These are phyloP conservation scores for Rhogogaster chlorosoma DNA, from an alignment of 2,888 invertebrate genomes.

Conservation along the genomic window DNA sequence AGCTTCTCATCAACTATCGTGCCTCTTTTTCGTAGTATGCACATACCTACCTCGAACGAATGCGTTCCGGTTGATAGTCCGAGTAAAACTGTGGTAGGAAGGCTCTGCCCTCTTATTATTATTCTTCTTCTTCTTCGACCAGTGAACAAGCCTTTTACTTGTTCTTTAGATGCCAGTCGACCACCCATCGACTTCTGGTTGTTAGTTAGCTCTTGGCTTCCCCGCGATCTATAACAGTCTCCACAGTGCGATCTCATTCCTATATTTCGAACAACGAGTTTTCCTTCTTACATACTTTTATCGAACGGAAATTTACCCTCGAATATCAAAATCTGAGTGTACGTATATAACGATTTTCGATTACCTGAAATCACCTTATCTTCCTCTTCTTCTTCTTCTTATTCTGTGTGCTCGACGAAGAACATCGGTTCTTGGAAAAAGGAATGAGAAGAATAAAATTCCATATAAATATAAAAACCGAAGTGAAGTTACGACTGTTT, in stretches of 20 bases:
- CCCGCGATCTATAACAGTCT: background rate
- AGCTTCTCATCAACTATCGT: background rate
- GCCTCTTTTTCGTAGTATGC: slow-evolving; percentile 7
- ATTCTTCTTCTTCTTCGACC: slow-evolving; percentile 16
- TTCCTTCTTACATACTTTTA: too few relatives aligned
- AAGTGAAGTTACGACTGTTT: too few relatives aligned
- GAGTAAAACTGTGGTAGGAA: background rate
- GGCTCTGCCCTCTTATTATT: background rate
- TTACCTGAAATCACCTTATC: too few relatives aligned
- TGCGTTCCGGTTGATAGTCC: slow-evolving; percentile 46
- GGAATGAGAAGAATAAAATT: background rate
- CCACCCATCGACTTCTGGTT: slow-evolving; percentile 30
- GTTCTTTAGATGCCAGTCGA: slow-evolving; percentile 28
- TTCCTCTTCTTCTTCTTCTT: too few relatives aligned
- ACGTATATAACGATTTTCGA: background rate
- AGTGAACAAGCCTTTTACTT: slow-evolving; percentile 47
- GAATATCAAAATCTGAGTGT: background rate
- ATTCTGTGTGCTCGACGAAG: background rate
- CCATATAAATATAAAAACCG: too few relatives aligned
- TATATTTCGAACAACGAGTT: background rate
- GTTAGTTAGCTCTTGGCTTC: background rate
- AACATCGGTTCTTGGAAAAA: background rate
- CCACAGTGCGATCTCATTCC: background rate
- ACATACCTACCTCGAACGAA: background rate
- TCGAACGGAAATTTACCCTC: too few relatives aligned